A percentile compares a stretch with the other conserved stretches of the same genome.
phyloP scores from a whole-genome alignment of 2,888 invertebrate genomes.

The Barypeithes pellucidus region DNA sequence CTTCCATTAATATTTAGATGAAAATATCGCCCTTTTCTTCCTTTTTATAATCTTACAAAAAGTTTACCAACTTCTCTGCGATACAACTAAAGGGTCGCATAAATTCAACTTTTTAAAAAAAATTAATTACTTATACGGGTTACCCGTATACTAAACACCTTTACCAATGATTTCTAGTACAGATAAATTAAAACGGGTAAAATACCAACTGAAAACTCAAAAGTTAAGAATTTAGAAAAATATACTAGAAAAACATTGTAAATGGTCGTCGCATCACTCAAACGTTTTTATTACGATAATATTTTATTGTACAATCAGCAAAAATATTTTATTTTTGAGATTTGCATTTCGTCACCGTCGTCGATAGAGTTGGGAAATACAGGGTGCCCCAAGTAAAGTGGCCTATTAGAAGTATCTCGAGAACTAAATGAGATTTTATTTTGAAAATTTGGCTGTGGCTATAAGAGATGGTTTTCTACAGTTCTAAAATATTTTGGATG shows the following conservation, averaged over 20 bases:
- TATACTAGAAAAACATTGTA: constrained; percentile 7
- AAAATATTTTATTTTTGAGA: neutral
- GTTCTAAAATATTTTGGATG: too few species aligned
- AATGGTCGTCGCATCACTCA: constrained; percentile 6
- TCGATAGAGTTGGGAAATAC: too few species aligned
- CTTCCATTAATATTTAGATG: neutral
- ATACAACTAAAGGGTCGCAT: neutral
- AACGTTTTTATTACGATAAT: constrained; percentile 9
- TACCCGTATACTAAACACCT: neutral
- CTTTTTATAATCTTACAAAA: constrained; percentile 3
- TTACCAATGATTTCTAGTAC: neutral
- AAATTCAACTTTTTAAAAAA: neutral
- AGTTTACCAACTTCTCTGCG: neutral
- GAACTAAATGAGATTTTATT: too few species aligned
- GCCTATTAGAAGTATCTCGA: too few species aligned
- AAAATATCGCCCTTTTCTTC: constrained; percentile 2
- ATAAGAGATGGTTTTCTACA: too few species aligned
- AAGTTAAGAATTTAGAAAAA: neutral
- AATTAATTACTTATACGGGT: constrained; percentile 1
- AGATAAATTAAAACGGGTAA: neutral
- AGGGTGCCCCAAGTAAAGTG: too few species aligned
- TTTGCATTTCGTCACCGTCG: neutral
- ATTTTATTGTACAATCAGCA: constrained; percentile 22
- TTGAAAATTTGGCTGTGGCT: too few species aligned
- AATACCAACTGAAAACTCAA: neutral